Evolutionary conservation across 2,888 invertebrate genomes (phyloP), one percentile per base, ranked within the genome.

Genomic region (Drosophila paucipuncta): DNA sequence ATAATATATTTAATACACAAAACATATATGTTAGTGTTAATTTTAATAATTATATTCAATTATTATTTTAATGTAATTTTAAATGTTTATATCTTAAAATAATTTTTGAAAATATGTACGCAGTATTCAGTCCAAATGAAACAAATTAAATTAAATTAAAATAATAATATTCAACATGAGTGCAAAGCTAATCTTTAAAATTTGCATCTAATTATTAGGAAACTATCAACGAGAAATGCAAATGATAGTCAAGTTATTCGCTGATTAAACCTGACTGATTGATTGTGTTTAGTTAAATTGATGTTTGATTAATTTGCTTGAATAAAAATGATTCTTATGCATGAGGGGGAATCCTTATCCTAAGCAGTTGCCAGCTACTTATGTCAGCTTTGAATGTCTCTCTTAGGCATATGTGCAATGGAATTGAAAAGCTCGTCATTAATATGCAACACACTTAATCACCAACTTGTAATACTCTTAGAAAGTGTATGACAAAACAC

Each of bases 401-500:
- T 39, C 2, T 39, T 18, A 18, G 43, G 43, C 43, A 43, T 2
- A 10, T n/a, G n/a, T 41, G 41, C 10, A 43, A 5, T 43, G 43
- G 43, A 43, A 22, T 25, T 25, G 4, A 9, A 25, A 47, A 16
- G 47, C 47, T 47, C 16, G 2, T 47, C 47, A 53, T 18, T 39
- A 18, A 63, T 33, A n/a, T 43, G 22, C 63, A 35, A 64, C 66
- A 65, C 16, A 49, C 18, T 25, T 16, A 39, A 31, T 35, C 9
- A 5, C 11, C 47, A 54, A 33, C 10, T 4, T 30, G 10, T 9
- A 16, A 11, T 35, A 35, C 68, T 22, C n/a, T 9, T 0, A 31
- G 47, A 1, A 28, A 64, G 43, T 11, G 53, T 53, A 37, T 7
- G 5, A 41, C 13, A 33, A 49, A 31, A 66, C 39, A 64, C 49